A percentile compares a stretch with the other conserved stretches of the same genome.
These are phyloP conservation scores for Drepanosiphum platanoidis DNA, from an alignment of 2,888 invertebrate species.

Conservation along the genomic window DNA sequence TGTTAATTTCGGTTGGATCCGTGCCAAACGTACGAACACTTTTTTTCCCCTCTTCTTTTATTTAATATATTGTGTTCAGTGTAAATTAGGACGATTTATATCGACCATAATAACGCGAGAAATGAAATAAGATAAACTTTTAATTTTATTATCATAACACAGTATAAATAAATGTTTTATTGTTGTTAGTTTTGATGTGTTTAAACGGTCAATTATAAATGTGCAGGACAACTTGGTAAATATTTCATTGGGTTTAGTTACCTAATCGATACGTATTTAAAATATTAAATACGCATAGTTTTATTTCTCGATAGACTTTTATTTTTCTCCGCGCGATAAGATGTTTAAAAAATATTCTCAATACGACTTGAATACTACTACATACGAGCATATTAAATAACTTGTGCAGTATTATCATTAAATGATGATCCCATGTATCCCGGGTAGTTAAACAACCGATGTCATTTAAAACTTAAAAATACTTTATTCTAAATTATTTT, in stretches of 20 bases:
- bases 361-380: too few relatives aligned
- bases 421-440: too few relatives aligned
- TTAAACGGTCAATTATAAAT: too few relatives aligned
- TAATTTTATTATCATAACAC: neutral
- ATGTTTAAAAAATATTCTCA: too few relatives aligned
- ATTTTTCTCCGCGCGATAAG: too few relatives aligned
- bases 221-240: too few relatives aligned
- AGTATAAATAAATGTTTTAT: neutral
- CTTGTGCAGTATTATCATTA: too few relatives aligned
- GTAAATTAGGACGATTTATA: neutral
- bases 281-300: neutral
- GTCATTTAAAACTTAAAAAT: too few relatives aligned
- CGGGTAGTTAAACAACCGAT: too few relatives aligned
- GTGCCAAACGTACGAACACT: neutral
- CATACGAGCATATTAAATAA: too few relatives aligned
- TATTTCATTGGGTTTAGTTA: neutral
- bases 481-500: too few relatives aligned
- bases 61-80: too few relatives aligned
- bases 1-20: neutral
- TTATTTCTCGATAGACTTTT: neutral
- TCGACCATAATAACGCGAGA: neutral
- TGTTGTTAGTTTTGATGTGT: neutral
- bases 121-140: neutral
- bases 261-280: neutral
- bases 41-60: neutral